Conservation (phyloP, 2,797 vertebrate species). For the Intellagama lesueurii region DNA sequence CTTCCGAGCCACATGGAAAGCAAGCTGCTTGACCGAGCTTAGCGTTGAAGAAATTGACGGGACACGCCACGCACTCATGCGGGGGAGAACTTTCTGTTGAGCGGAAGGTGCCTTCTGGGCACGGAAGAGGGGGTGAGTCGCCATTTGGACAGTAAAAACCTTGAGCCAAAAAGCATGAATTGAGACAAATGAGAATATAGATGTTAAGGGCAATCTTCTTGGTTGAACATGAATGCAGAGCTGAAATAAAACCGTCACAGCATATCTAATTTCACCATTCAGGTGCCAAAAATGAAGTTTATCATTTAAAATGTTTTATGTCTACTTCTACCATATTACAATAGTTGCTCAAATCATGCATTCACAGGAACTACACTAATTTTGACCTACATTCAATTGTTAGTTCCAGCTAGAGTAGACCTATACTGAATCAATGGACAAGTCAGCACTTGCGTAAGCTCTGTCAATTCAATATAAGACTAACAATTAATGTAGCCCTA, state of each 20-base stretch:
- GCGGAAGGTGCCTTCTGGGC: constrained; percentile 86
- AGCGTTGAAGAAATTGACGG: constrained; percentile 84
- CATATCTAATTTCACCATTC: not conserved
- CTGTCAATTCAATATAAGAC: too few relatives aligned
- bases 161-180: constrained; percentile 50
- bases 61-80: constrained; percentile 82
- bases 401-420: too few relatives aligned
- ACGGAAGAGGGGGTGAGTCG: constrained; percentile 69
- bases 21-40: constrained; percentile 77
- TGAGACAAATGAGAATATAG: not conserved
- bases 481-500: too few relatives aligned
- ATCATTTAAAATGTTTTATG: not conserved
- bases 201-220: not conserved
- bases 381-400: not conserved
- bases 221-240: not conserved
- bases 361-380: not conserved
- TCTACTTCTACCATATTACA: too few relatives aligned
- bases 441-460: too few relatives aligned
- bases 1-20: constrained; percentile 83
- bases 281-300: not conserved
- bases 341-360: not conserved
- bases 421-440: too few relatives aligned
- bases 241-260: not conserved
- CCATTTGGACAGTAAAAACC: constrained; percentile 83
- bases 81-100: constrained; percentile 56